A percentile compares a stretch with the other conserved stretches of the same genome.
These are phyloP conservation scores for Gallinago paraguaiae DNA, from an alignment of 2,113 vertebrate genomes.

Conservation along the genomic window DNA sequence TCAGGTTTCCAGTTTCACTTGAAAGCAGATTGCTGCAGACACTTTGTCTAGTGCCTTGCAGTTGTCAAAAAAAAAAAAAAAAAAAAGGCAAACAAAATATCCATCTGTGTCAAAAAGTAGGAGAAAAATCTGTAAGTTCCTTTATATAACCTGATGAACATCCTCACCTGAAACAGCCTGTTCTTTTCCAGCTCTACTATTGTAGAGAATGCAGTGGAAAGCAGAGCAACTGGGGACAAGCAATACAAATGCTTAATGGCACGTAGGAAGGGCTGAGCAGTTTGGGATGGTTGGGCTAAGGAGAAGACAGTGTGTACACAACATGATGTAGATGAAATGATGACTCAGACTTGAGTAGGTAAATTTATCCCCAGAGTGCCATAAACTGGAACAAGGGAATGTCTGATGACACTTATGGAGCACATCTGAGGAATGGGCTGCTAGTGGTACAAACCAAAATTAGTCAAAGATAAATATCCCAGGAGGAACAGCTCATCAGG, in stretches of 20 bases:
- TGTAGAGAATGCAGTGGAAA: background rate
- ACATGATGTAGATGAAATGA: background rate
- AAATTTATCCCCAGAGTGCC: constrained; percentile 17
- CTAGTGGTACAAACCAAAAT: background rate
- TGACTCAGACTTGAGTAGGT: constrained; percentile 24
- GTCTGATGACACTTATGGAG: constrained; percentile 17
- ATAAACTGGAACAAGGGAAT: background rate
- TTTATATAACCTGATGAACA: background rate
- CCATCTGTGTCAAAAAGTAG: background rate
- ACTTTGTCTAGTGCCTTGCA: background rate
- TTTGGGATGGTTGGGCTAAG: background rate
- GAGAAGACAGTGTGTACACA: background rate
- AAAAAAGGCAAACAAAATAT: background rate
- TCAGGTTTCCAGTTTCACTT: background rate
- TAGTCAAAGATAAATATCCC: background rate
- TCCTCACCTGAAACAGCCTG: background rate
- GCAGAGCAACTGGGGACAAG: background rate
- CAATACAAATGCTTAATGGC: constrained; percentile 3
- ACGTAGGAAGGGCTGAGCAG: background rate
- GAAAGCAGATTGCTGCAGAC: background rate
- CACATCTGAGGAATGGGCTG: background rate
- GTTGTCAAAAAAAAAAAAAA: background rate
- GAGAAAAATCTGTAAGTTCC: background rate
- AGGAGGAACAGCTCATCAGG: background rate
- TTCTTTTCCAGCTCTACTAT: background rate